Percentiles rank a stretch among this genome's conserved stretches.
These are phyloP conservation scores for Euschistus heros DNA, from an alignment of 1,140 invertebrate genomes.

Conservation along the genomic window DNA sequence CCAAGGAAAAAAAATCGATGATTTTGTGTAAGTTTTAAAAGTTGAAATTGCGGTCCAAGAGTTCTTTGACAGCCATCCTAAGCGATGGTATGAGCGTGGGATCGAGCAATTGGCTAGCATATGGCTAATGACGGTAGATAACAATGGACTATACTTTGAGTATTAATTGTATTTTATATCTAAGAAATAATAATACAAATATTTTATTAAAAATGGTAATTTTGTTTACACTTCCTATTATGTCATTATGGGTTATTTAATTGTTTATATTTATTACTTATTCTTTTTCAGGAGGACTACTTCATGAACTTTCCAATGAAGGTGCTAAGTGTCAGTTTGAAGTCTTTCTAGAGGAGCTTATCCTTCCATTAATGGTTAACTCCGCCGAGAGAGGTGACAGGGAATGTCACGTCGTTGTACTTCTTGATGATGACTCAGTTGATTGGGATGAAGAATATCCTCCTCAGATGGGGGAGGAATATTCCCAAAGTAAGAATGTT, in stretches of 20 bases:
- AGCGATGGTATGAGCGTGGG: no score
- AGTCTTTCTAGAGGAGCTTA: slow-evolving; percentile 87
- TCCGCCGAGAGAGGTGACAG: slow-evolving; percentile 82
- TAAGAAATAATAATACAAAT: no score
- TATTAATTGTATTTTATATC: no score
- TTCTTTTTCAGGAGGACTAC: slow-evolving; percentile 60
- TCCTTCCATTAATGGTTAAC: slow-evolving; percentile 91
- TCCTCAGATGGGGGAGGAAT: slow-evolving; percentile 97
- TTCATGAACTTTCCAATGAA: slow-evolving; percentile 98
- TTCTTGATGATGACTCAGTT: slow-evolving; percentile 90
- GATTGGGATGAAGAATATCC: slow-evolving; percentile 99
- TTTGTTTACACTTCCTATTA: no score
- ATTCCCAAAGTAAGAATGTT: slow-evolving; percentile 71
- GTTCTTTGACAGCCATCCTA: no score
- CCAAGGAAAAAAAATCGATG: no score
- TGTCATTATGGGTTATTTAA: background rate
- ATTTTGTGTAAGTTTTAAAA: no score
- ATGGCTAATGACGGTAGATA: no score
- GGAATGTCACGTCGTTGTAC: slow-evolving; percentile 87
- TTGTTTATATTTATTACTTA: background rate
- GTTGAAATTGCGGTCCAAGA: no score
- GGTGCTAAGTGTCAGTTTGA: slow-evolving; percentile 95
- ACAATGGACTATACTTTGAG: no score
- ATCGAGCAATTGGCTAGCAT: no score
- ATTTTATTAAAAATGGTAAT: no score